phyloP scores from a whole-genome alignment of 2,888 invertebrate genomes.

The Phengaris arion region DNA sequence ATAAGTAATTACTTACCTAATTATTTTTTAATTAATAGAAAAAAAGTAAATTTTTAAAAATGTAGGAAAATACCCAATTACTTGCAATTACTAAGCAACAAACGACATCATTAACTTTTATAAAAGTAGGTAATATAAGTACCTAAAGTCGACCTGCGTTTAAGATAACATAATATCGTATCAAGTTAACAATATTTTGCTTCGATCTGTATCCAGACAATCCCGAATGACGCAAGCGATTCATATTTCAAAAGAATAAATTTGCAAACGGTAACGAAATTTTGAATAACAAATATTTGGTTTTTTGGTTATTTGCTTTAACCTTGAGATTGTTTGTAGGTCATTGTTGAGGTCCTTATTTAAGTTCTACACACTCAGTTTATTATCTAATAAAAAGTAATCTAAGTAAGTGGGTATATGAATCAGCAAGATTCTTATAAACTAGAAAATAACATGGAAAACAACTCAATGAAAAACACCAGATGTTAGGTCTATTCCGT shows the following conservation, averaged over 20 bases:
- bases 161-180: not conserved
- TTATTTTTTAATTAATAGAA: too few relatives aligned
- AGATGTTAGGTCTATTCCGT: not conserved
- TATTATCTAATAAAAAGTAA: not conserved
- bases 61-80: too few relatives aligned
- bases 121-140: too few relatives aligned
- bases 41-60: too few relatives aligned
- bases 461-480: not conserved
- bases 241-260: constrained; percentile 8
- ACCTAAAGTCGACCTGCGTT: too few relatives aligned
- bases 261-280: not conserved
- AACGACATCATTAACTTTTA: too few relatives aligned
- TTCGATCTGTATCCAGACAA: not conserved
- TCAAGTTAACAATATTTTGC: not conserved
- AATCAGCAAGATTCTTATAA: not conserved
- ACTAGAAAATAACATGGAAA: not conserved
- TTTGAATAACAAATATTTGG: constrained; percentile 1
- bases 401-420: not conserved
- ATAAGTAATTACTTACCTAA: too few relatives aligned
- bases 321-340: not conserved
- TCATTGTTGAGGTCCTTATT: not conserved
- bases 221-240: not conserved
- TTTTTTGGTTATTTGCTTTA: not conserved
- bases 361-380: not conserved
- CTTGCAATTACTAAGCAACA: too few relatives aligned